These are phyloP conservation scores for Cheumatopsyche charites DNA, from an alignment of 1,140 invertebrate species.

Conservation along the genomic window DNA sequence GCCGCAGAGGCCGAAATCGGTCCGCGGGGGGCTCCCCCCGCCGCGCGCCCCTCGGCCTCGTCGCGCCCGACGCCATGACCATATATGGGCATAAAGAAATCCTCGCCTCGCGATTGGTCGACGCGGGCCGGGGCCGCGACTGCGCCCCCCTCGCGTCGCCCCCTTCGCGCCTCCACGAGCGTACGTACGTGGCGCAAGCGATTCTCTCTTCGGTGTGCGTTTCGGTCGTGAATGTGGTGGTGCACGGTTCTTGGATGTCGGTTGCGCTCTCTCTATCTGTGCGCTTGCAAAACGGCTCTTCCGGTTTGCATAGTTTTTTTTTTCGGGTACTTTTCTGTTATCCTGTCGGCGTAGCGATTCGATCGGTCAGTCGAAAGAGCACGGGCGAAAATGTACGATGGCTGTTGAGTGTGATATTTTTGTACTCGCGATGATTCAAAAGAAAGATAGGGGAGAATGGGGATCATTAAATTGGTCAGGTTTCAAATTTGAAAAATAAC, in stretches of 20 bases:
- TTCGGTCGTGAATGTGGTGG: background rate
- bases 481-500: no score
- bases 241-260: background rate
- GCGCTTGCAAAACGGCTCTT: background rate
- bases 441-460: no score
- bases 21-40: constrained; percentile 3
- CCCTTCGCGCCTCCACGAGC: background rate
- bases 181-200: background rate
- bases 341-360: no score
- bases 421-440: no score
- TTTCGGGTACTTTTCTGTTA: no score
- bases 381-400: no score
- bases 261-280: background rate
- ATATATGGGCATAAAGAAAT: constrained; percentile 31
- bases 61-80: constrained; percentile 9
- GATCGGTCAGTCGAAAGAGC: no score
- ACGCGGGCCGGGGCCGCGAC: background rate
- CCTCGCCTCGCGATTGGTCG: constrained; percentile 24
- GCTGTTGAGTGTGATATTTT: no score
- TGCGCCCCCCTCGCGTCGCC: constrained; percentile 5
- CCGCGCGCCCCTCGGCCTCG: background rate
- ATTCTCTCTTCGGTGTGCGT: background rate
- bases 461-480: no score
- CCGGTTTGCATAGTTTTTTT: no score
- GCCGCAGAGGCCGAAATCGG: background rate